Evolutionary conservation across 2,888 invertebrate genomes (phyloP).

Genomic region (Pristionchus entomophagus): DNA sequence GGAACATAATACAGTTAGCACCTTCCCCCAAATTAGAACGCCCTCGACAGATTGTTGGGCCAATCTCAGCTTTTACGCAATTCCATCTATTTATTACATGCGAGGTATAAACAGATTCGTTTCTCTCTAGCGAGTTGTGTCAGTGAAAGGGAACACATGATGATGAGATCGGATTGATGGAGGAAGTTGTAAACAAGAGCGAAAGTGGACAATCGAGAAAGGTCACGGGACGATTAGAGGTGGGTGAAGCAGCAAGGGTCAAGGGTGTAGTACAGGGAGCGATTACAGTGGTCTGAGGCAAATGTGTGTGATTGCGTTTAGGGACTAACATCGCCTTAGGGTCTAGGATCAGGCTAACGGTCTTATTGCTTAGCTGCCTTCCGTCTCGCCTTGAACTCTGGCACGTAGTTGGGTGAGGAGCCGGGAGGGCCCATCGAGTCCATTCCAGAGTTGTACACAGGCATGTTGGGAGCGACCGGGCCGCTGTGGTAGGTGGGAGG

Average conservation of each 20-base stretch:
- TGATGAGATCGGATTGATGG: background rate
- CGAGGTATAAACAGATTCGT: conserved; percentile 38
- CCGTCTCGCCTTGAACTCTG: conserved; percentile 32
- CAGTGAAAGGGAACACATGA: conserved; percentile 1
- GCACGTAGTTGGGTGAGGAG: conserved; percentile 7
- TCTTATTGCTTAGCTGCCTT: background rate
- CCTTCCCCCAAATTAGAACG: background rate
- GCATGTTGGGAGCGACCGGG: conserved; percentile 15
- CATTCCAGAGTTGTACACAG: conserved; percentile 32
- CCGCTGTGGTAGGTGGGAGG: background rate
- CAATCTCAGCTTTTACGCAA: background rate
- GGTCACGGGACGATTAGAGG: conserved; percentile 22
- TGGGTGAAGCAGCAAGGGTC: background rate
- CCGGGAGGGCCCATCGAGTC: conserved; percentile 19
- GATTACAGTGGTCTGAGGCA: background rate
- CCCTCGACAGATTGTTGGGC: background rate
- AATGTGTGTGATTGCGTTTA: background rate
- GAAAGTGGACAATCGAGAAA: background rate
- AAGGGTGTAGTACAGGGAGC: background rate
- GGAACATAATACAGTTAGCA: background rate
- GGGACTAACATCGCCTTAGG: background rate
- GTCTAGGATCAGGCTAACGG: background rate
- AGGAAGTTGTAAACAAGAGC: background rate
- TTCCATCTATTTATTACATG: conserved; percentile 24
- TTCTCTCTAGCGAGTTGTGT: background rate